Base-by-base conservation (phyloP, 2,113 vertebrate species). In the Sciurus niger region DNA sequence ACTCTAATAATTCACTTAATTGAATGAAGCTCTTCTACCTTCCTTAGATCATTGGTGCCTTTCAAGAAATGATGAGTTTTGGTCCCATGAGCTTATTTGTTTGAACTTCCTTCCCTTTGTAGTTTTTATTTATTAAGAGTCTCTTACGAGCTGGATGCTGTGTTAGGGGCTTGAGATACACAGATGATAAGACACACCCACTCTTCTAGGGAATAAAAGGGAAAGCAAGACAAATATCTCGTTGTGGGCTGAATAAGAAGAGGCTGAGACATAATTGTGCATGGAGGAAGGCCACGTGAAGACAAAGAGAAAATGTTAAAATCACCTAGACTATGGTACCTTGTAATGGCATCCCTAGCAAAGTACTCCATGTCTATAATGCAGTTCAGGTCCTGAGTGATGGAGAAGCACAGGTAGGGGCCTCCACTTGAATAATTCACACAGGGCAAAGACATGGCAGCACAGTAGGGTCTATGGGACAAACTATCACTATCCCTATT, bases 51-150 rank as follows among this genome's bases (percentile, higher is more conserved):
- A 84, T 32, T 34, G 60, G 43, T 51, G 34, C 30, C 55, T 97
- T 95, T 96, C 82, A 96, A 95, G 84, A 83, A 93, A 60, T 95
- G 80, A 90, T 79, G 60, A 93, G 34, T 92, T 95, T 94, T 63
- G 68, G n/a, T 97, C 73, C 76, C 58, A 32, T 46, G 60, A 93
- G 37, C 7, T 51, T 90, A 43, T 87, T 93, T 88, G 40, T 94
- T 65, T 96, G 85, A 96, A 85, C 34, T 70, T 89, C 46, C n/a
- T 92, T 96, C 11, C 24, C 78, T 96, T 48, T 78, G 55, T 77
- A 79, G 37, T 68, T 87, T 22, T 55, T 87, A 34, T 74, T 91
- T 95, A 93, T 92, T 86, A 78, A 80, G 30, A 74, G 25, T n/a
- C 48, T 77, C 17, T 16, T 89, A 17, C 28, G 58, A 89, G 51